Base-by-base conservation (phyloP, 1,140 invertebrate species). In the Philopotamus ludificatus region DNA sequence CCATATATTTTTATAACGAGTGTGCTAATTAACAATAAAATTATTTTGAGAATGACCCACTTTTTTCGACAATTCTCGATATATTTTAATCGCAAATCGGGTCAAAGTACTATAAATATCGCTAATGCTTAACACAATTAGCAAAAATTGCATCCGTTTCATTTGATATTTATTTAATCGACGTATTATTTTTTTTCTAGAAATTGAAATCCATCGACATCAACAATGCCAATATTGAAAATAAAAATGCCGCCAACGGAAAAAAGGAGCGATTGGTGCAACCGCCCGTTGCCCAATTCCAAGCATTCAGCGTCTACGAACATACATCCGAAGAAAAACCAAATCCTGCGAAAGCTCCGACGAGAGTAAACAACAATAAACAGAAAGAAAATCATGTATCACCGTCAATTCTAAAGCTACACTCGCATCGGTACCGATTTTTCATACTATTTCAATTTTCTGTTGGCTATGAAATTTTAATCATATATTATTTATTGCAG, bases 261-360 rank as follows among this genome's bases (percentile, higher is more conserved):
- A 66, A 63, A n/a, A 28, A 44, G 3, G 64, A 63, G n/a, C 63
- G 62, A 44, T 18, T 26, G 10, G 57, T 64, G 3, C 58, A 25
- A 34, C 78, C 83, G 22, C 85, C 83, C 22, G 83, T 86, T 63
- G 85, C 85, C 47, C 85, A 87, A 71, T 89, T 89, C 76, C 82
- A 86, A 74, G 83, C 82, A 12, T 88, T 89, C 70, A 88, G 86
- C 68, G 85, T 89, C 10, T 89, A 89, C 62, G 87, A 89, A 75
- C 87, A 89, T 71, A 84, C 84, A 68, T 73, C 81, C 28, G 74
- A 83, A 74, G 74, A 63, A 79, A 80, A 72, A 71, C 76, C 3
- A 79, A 79, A 58, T 80, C 78, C 66, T 76, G 53, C 45, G 15
- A 70, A 65, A 42, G 55, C 21, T 12, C 20, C 26, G 54, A 18